These are phyloP conservation scores for Oscheius sp. DNA, from an alignment of 2,888 invertebrate species.

Conservation along the genomic window DNA sequence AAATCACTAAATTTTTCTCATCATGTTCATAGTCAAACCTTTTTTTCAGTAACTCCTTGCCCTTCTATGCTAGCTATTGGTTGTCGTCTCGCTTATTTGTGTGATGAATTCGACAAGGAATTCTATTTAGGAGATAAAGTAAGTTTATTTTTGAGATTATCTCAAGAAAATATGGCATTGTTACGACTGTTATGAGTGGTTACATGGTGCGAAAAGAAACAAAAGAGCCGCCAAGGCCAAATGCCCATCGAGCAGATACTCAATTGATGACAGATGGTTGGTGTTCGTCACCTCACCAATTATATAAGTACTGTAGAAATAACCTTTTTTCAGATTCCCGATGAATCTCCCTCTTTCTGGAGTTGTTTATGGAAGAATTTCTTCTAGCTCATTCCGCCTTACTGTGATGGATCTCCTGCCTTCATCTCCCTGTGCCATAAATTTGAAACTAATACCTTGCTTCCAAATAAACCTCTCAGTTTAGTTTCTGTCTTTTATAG, in stretches of 20 bases:
- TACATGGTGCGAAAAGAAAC: constrained; percentile 10
- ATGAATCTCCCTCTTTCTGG: background rate
- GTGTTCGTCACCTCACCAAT: constrained; percentile 3
- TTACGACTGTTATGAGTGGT: background rate
- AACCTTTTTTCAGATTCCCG: background rate
- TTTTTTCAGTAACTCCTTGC: constrained; percentile 8
- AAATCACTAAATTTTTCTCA: background rate
- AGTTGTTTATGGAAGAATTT: background rate
- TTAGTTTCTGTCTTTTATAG: background rate
- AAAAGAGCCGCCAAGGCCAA: constrained; percentile 25
- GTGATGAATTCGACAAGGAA: constrained; percentile 25
- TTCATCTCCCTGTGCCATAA: constrained; percentile 1
- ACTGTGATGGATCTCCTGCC: constrained; percentile 15
- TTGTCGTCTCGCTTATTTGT: constrained; percentile 8
- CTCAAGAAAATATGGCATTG: background rate
- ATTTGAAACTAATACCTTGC: background rate
- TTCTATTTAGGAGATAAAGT: background rate
- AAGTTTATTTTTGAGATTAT: background rate
- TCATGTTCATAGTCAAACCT: background rate
- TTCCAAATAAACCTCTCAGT: background rate
- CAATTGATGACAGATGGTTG: constrained; percentile 23
- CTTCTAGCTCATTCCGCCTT: background rate
- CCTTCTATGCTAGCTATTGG: background rate
- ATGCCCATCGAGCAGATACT: constrained; percentile 10
- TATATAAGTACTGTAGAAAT: constrained; percentile 12